Conservation (phyloP, 2,888 invertebrate genomes). For the Lissonota sp. region DNA sequence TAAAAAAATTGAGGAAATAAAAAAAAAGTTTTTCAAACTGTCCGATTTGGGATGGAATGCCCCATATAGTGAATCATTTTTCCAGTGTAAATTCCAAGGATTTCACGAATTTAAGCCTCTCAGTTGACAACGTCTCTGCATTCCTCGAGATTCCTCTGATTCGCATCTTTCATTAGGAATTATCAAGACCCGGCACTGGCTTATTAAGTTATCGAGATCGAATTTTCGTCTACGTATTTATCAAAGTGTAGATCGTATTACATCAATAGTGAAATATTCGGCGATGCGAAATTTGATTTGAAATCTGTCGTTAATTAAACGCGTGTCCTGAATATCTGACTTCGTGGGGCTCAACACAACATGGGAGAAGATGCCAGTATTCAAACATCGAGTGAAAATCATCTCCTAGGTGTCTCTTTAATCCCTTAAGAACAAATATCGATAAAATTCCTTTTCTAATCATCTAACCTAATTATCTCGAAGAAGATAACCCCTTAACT, state of each 20-base stretch:
- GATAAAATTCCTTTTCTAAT: background rate
- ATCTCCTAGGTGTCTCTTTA: background rate
- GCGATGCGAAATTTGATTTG: background rate
- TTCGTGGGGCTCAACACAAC: background rate
- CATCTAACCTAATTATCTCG: no score
- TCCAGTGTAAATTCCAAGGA: no score
- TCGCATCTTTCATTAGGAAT: conserved; percentile 5
- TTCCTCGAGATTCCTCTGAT: conserved; percentile 39
- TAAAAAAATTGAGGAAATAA: no score
- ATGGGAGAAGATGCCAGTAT: background rate
- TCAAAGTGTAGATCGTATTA: background rate
- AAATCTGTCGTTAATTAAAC: conserved; percentile 24
- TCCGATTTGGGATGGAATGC: no score
- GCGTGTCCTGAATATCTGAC: background rate
- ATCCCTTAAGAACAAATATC: background rate
- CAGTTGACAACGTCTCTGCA: conserved; percentile 28
- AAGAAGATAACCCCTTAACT: no score
- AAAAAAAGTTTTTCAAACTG: no score
- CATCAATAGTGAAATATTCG: background rate
- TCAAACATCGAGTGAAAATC: no score
- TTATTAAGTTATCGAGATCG: conserved; percentile 25
- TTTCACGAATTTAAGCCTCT: no score
- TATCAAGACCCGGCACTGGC: background rate
- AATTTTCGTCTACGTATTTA: conserved; percentile 5
- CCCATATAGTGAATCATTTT: no score